Evolutionary conservation across 2,888 invertebrate genomes (phyloP).

Genomic region (Deladenus siricidicola): DNA sequence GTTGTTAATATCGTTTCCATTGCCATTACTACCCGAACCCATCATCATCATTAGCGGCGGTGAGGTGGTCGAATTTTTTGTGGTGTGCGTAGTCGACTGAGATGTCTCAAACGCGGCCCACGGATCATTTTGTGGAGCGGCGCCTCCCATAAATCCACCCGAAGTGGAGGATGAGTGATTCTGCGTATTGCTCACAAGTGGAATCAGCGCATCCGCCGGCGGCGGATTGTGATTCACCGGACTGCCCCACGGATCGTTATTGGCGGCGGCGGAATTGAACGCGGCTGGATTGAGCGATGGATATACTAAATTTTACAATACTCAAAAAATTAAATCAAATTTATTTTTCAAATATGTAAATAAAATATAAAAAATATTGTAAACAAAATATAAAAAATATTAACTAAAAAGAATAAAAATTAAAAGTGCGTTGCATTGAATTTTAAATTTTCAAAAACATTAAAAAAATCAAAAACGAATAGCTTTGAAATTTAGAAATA

Average conservation of each 20-base stretch:
- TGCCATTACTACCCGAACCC: too few species aligned
- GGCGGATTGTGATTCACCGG: conserved; percentile 6
- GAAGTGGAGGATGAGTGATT: not conserved
- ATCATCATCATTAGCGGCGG: too few species aligned
- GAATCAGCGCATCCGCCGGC: not conserved
- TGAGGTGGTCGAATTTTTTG: not conserved
- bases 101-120: conserved; percentile 20
- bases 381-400: too few species aligned
- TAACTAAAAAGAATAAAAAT: too few species aligned
- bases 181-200: conserved; percentile 1
- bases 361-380: too few species aligned
- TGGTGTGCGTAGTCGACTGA: not conserved
- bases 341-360: not conserved
- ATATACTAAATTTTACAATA: conserved; percentile 19
- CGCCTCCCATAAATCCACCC: not conserved
- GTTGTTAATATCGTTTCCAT: not conserved
- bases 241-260: conserved; percentile 62
- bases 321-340: not conserved
- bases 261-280: conserved; percentile 7
- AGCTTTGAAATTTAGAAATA: too few species aligned
- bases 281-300: conserved; percentile 14
- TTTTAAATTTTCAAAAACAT: too few species aligned
- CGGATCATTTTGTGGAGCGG: conserved; percentile 19
- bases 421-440: too few species aligned
- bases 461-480: too few species aligned